Evolutionary conservation across 2,888 invertebrate genomes (phyloP), one percentile per base, ranked within the genome.

Genomic region (Meiosimyza decipiens): DNA sequence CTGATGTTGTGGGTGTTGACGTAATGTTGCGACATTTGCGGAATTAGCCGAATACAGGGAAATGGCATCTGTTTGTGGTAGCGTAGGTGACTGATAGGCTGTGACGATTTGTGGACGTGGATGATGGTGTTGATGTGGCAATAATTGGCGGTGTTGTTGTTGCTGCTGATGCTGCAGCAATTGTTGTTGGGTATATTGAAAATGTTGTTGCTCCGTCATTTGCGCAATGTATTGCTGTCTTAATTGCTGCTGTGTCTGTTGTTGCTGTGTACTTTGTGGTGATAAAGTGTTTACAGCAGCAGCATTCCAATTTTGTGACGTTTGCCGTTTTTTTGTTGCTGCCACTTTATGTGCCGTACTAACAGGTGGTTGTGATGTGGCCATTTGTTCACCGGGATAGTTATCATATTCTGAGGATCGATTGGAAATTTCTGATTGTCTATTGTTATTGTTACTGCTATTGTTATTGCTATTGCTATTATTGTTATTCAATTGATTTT

Each of bases 341-440:
- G 40, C 52, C 16, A 51, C 51, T 11, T 62, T 13, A 13, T 52
- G 15, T 7, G 52, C 52, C 12, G 33, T 18, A 2, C 13, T 40
- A 13, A 33, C 28, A 11, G 70, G 70, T 16, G 52, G 51, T 60
- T 69, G 64, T 52, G 54, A 40, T 54, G 49, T 49, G 47, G 68
- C 60, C 67, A 59, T 50, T 52, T 49, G 68, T 22, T 72, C 71
- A 13, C 47, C 62, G 7, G 79, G 84, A 73, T 83, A 84, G 71
- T 84, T 84, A 64, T 84, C 84, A 57, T 84, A 84, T 72, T 84
- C 84, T 1, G 84, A 84, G 50, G 84, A 83, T 5, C 84, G 82
- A 77, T 84, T 84, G 4, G 84, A 84, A 16, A 83, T 76, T 65
- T 83, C 85, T 12, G 85, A 84, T 49, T 83, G 82, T 0, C 85